phyloP scores from a whole-genome alignment of 2,113 vertebrate species.

The Platycercus adscitus region DNA sequence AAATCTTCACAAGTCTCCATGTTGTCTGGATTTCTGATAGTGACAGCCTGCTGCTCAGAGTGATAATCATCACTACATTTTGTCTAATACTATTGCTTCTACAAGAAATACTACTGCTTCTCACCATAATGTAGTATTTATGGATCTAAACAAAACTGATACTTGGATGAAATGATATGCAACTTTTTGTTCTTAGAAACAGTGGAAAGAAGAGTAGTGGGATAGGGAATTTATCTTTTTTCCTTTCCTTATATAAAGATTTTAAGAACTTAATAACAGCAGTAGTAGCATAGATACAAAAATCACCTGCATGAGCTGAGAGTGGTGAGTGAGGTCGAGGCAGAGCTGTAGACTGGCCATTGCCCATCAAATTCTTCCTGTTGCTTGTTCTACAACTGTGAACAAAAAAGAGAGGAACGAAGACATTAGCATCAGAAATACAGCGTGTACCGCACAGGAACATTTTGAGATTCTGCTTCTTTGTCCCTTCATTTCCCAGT shows the following conservation, averaged over 20 bases:
- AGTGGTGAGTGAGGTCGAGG: slow-evolving; percentile 94
- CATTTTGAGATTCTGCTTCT: neutral
- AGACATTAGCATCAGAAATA: neutral
- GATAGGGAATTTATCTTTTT: neutral
- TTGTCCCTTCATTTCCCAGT: neutral
- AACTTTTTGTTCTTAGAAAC: neutral
- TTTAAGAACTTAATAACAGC: neutral
- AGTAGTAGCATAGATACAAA: neutral
- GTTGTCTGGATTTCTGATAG: neutral
- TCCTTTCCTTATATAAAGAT: neutral
- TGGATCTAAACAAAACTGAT: neutral
- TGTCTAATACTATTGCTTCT: neutral
- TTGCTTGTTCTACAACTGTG: slow-evolving; percentile 94
- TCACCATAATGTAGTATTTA: neutral
- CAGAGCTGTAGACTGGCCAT: slow-evolving; percentile 89
- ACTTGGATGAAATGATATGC: neutral
- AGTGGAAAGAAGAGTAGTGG: neutral
- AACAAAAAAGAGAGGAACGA: slow-evolving; percentile 16
- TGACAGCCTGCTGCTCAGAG: neutral
- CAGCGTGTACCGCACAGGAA: neutral
- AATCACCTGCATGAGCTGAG: slow-evolving; percentile 91
- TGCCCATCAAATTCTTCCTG: slow-evolving; percentile 95
- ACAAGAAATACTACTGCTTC: neutral
- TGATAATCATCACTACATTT: neutral
- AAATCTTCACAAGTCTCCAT: neutral